phyloP scores from a whole-genome alignment of 30 jellyfish, hydroid and myxozoan species.

The Morbakka virulenta region DNA sequence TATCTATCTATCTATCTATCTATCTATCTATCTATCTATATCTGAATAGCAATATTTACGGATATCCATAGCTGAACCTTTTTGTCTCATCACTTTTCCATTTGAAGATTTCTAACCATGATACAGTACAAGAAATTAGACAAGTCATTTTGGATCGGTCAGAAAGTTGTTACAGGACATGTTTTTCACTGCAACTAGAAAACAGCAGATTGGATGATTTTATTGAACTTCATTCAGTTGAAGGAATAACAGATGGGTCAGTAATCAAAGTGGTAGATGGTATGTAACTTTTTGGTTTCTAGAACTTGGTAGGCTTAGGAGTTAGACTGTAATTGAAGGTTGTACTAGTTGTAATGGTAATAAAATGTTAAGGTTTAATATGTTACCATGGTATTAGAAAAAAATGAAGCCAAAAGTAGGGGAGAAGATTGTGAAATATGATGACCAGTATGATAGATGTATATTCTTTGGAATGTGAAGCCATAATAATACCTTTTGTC shows the following conservation, averaged over 20 bases:
- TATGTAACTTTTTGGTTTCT: background rate
- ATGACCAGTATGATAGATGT: too few relatives aligned
- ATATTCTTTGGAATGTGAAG: too few relatives aligned
- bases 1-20: background rate
- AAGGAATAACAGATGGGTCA: constrained; percentile 81
- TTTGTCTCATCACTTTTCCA: background rate
- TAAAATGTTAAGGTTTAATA: too few relatives aligned
- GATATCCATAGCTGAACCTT: background rate
- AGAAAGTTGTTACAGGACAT: constrained; percentile 94
- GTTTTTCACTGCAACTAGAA: constrained; percentile 83
- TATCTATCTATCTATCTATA: background rate
- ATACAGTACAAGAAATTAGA: constrained; percentile 95
- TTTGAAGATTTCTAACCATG: constrained; percentile 87
- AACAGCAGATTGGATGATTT: constrained; percentile 92
- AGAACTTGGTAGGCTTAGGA: too few relatives aligned
- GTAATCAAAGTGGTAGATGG: constrained; percentile 95
- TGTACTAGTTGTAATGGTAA: too few relatives aligned
- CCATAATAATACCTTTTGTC: too few relatives aligned
- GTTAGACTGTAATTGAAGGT: background rate
- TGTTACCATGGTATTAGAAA: too few relatives aligned
- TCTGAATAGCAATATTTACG: background rate
- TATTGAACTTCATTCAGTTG: constrained; percentile 92
- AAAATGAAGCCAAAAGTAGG: too few relatives aligned
- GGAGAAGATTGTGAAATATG: too few relatives aligned
- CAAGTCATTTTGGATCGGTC: constrained; percentile 95